Evolutionary conservation across 2,888 invertebrate species (phyloP), one percentile per base, ranked within the genome.

Genomic region (Drosophila austrosaltans): DNA sequence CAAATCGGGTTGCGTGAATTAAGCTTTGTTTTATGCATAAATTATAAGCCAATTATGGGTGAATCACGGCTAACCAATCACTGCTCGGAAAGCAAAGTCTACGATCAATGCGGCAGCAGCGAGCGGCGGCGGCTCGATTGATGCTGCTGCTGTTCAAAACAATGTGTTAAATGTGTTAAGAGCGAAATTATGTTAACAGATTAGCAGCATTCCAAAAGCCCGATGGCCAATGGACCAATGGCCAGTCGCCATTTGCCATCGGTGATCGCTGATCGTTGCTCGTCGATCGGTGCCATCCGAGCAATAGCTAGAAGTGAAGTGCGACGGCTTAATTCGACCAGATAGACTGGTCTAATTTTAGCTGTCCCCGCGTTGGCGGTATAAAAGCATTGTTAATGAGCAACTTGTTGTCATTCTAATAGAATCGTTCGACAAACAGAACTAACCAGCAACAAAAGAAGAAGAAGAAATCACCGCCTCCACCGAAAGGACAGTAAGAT

Each of bases 151-250:
- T 72, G 76, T 40, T 73, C 79, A 73, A 72, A 82, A 81, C 79
- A 86, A 84, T 84, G 88, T 88, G 82, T 82, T 83, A 82, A 86
- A 86, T 86, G 88, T 88, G 86, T 88, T 86, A 86, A 86, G 80
- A 85, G 82, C 88, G 82, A 82, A 86, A 86, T 86, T 86, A 79
- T 86, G 87, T 88, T 86, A 88, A 81, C 87, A 83, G 85, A 86
- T 87, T 85, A 78, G 75, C 83, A 85, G 72, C 88, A 86, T 86
- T 86, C 86, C 85, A 72, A 83, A 74, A 78, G 64, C 66, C 59
- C 44, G 74, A 76, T 62, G 57, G 76, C 82, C 79, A 70, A 63
- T 62, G 56, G 63, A 66, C 62, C 69, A 68, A 42, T 67, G 63
- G 22, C 67, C 60, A 53, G 20, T 67, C 59, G 56, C 32, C 39